Conservation (phyloP, 2,888 invertebrate species). For the Pristionchus exspectatus region DNA sequence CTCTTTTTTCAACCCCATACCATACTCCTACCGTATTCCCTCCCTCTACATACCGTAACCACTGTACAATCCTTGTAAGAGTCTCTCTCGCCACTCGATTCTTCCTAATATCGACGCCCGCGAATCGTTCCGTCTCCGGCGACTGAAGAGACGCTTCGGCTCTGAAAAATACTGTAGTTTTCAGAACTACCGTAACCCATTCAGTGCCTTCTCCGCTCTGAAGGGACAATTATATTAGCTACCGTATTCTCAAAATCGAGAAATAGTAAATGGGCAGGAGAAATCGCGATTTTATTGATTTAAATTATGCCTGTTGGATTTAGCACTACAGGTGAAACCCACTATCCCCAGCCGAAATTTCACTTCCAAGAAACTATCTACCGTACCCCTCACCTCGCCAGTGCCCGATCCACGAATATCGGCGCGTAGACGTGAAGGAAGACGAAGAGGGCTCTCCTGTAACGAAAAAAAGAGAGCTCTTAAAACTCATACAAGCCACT, state of each 20-base stretch:
- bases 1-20: not conserved
- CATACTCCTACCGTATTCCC: not conserved
- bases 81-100: constrained; percentile 64
- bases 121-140: not conserved
- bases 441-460: constrained; percentile 48
- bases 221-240: no score
- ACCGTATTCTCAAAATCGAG: no score
- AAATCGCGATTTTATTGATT: no score
- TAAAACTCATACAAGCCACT: no score
- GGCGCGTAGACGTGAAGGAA: constrained; percentile 52
- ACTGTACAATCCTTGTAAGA: constrained; percentile 60
- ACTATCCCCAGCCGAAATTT: no score
- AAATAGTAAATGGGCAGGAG: no score
- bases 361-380: not conserved
- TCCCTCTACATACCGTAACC: constrained; percentile 59
- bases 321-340: no score
- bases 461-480: no score
- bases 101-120: constrained; percentile 14
- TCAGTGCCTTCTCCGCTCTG: no score
- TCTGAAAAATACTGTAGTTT: not conserved
- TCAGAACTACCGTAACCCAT: not conserved
- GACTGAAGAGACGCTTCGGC: constrained; percentile 1
- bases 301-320: no score
- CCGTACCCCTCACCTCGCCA: constrained; percentile 15
- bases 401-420: constrained; percentile 24